A percentile compares a stretch with the other conserved stretches of the same genome.
phyloP scores from a whole-genome alignment of 2,113 vertebrate genomes.

The Tupaia chinensis region DNA sequence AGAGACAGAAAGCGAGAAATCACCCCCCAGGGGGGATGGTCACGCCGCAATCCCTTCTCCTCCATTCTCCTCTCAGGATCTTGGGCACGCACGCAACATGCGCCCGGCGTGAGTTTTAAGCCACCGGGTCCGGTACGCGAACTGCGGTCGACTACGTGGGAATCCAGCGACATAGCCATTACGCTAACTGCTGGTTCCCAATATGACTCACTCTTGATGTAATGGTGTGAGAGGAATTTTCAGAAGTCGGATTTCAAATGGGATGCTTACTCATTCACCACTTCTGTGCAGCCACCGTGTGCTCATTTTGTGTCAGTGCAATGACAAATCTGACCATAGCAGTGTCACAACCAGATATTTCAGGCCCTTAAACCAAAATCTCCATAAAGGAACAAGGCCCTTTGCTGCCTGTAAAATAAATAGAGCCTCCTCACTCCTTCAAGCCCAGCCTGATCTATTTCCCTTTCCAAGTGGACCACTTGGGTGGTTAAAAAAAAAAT shows the following conservation, averaged over 20 bases:
- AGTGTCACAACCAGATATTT: neutral
- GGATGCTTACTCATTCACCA: neutral
- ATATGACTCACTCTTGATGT: slow-evolving; percentile 26
- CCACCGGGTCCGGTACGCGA: too few species aligned
- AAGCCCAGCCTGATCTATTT: neutral
- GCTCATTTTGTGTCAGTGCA: neutral
- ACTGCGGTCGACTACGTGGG: too few species aligned
- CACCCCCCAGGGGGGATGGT: too few species aligned
- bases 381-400: neutral
- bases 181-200: too few species aligned
- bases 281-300: neutral
- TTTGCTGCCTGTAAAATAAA: neutral
- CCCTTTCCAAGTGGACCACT: slow-evolving; percentile 4
- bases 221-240: neutral
- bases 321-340: neutral
- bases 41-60: too few species aligned
- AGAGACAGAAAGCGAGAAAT: too few species aligned
- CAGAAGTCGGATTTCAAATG: neutral
- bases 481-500: slow-evolving; percentile 29
- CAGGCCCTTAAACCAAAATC: neutral
- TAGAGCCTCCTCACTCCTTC: neutral
- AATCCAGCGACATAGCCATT: too few species aligned
- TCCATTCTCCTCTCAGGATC: too few species aligned
- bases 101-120: too few species aligned
- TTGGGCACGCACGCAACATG: too few species aligned